Evolutionary conservation across 2,888 invertebrate genomes (phyloP), one percentile per base, ranked within the genome.

Genomic region (Ditula angustiorana): DNA sequence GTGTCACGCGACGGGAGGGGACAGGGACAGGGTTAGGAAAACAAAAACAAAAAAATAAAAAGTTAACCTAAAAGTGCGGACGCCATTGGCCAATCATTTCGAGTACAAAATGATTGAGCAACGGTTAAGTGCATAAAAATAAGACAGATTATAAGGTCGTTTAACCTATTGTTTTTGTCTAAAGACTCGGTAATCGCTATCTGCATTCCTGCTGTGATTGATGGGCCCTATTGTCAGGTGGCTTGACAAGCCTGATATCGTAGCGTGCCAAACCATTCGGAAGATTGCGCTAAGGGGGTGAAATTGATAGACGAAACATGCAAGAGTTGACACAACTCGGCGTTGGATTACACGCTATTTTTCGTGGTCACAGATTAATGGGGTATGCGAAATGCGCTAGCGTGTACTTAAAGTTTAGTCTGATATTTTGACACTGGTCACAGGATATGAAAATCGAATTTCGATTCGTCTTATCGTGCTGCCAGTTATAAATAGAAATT

Each of bases 211-310:
- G 77, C 71, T 74, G 81, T 92, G 92, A 92, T 92, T 90, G 91
- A 92, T 92, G 89, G 83, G 78, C 74, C 78, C 83, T 86, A 87
- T 87, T 87, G 87, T 88, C 87, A 86, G 87, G 85, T 86, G 79
- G 77, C 77, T 79, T 74, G 79, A 76, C 82, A 77, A 77, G 80
- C 79, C 78, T 81, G 88, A 87, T 88, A 86, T 80, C 81, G 79
- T 74, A 75, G 72, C 81, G 82, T 75, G 82, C 81, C 80, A 80
- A 87, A 81, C 86, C 83, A 80, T 79, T 80, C 82, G 87, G 85
- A 86, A 86, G 87, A 88, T 85, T 77, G 79, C 57, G 77, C 77
- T 76, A 69, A 74, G 71, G 77, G 78, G 79, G 75, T 73, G 73
- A 72, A 76, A 78, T 76, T 78, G 79, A 80, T 78, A 76, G 74